Evolutionary conservation across 2,113 vertebrate genomes (phyloP), one percentile per base, ranked within the genome.

Genomic region (Procapra przewalskii): DNA sequence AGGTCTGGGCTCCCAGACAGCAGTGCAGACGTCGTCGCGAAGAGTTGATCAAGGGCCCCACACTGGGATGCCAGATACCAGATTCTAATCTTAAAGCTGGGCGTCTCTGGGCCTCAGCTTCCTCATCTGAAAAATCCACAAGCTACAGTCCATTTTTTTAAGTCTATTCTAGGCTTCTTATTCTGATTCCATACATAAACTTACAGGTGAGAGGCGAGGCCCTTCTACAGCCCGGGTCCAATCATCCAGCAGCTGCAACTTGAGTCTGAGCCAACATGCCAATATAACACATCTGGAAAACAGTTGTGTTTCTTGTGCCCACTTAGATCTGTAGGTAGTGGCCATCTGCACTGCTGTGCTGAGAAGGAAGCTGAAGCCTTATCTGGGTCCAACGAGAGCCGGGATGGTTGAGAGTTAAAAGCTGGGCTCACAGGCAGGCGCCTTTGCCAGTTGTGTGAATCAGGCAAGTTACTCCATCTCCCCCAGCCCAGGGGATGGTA

Each of bases 11-110:
- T 80, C 12, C 0, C 4, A 12, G 23, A 5, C 62, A 40, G 25
- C 29, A 40, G 27, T 3, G 3, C 19, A 31, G 50, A 57, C 3
- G 3, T n/a, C 17, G 0, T 43, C 7, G 0, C 2, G 15, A 27
- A 77, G 19, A 43, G 27, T 50, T 60, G 43, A 59, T 45, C 43
- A 12, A 5, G 12, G 7, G 3, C 2, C 19, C n/a, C 27, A 0
- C 27, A 0, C 36, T 1, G n/a, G 31, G 52, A 29, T 1, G 3
- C n/a, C 91, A 36, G 57, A 55, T 33, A 25, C 17, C 0, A 8
- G 57, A 48, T n/a, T n/a, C 31, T 15, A 64, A 55, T 23, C 40
- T 71, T 36, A n/a, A 27, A 3, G 55, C 52, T 21, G 36, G 31
- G 45, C 16, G 67, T 43, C 59, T 82, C 79, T n/a, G 21, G 60